phyloP scores from a whole-genome alignment of 35 echinoderm and acorn worm genomes.

The Eucidaris tribuloides region DNA sequence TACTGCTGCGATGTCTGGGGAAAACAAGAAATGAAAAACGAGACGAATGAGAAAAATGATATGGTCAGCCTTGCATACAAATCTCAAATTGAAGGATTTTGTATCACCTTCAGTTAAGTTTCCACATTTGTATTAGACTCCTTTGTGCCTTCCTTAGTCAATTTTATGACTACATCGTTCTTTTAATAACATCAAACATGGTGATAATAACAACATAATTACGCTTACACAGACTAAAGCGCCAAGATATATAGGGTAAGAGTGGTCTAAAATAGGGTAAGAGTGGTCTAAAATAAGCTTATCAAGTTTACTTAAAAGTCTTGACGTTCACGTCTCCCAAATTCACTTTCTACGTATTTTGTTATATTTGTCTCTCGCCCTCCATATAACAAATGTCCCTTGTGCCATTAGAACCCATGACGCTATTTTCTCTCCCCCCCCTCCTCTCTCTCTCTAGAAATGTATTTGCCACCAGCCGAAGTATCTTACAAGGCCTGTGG shows the following conservation, averaged over 20 bases:
- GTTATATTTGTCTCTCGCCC: too few relatives aligned
- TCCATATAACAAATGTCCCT: too few relatives aligned
- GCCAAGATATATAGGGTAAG: neutral
- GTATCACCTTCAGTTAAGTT: neutral
- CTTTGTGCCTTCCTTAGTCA: neutral
- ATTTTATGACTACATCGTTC: neutral
- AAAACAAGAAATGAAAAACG: neutral
- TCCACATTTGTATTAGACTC: too few relatives aligned
- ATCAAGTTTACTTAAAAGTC: too few relatives aligned
- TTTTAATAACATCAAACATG: neutral
- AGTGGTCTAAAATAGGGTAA: too few relatives aligned
- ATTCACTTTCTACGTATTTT: too few relatives aligned
- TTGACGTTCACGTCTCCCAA: too few relatives aligned
- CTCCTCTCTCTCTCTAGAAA: neutral
- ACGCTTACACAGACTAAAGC: neutral
- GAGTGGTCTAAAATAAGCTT: too few relatives aligned
- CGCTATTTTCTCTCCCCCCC: too few relatives aligned
- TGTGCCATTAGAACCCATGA: too few relatives aligned
- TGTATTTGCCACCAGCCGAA: too few relatives aligned
- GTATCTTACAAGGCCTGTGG: neutral
- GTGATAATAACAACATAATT: neutral
- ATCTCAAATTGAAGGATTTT: neutral
- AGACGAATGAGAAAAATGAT: neutral
- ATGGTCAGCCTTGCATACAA: neutral
- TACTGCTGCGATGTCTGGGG: neutral